phyloP scores from a whole-genome alignment of 2,888 invertebrate genomes.

The Cenopis cana region DNA sequence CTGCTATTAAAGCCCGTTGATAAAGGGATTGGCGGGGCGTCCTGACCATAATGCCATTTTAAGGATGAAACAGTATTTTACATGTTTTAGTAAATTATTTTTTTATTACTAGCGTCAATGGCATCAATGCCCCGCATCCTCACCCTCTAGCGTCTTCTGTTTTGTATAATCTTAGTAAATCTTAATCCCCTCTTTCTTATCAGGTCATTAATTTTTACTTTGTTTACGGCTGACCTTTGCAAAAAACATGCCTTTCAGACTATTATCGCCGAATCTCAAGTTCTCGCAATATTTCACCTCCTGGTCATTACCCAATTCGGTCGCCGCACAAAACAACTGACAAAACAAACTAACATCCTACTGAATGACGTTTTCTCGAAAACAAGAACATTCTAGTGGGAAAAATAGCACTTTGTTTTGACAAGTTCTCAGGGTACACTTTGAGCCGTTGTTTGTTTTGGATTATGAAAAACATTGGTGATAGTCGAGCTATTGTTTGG shows the following conservation, averaged over 20 bases:
- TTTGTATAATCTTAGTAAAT: not conserved
- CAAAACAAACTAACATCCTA: constrained; percentile 41
- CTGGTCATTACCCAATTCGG: constrained; percentile 42
- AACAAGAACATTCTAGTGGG: constrained; percentile 43
- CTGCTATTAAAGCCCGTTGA: constrained; percentile 16
- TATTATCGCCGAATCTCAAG: constrained; percentile 39
- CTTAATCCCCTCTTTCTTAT: constrained; percentile 10
- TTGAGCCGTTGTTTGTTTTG: constrained; percentile 39
- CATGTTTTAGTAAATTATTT: no score
- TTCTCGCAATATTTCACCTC: constrained; percentile 39
- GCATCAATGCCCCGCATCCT: no score
- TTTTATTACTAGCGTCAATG: no score
- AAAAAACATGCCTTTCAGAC: constrained; percentile 26
- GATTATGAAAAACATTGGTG: constrained; percentile 40
- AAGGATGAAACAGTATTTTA: no score
- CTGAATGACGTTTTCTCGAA: constrained; percentile 39
- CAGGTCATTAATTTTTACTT: constrained; percentile 27
- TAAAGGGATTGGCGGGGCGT: constrained; percentile 19
- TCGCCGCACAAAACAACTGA: constrained; percentile 37
- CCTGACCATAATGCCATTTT: constrained; percentile 26
- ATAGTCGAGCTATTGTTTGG: constrained; percentile 18
- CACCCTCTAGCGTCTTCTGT: not conserved
- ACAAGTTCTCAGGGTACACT: constrained; percentile 33
- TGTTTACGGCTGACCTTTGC: constrained; percentile 27
- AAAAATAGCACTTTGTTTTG: constrained; percentile 45